phyloP scores from a whole-genome alignment of 2,797 vertebrate species.

The Enteromius trimaculatus region DNA sequence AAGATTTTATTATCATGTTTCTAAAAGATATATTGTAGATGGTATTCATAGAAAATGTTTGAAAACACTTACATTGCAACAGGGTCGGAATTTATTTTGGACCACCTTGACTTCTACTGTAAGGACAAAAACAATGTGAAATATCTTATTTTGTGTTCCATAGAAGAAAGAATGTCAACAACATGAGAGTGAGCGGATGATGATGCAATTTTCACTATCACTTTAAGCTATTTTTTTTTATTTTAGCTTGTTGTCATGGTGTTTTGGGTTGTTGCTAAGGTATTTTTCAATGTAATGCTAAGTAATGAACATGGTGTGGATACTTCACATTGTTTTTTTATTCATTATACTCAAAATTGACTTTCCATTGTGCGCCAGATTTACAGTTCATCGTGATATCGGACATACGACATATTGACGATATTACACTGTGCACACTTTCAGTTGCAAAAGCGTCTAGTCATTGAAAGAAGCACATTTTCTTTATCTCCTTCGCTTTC shows the following conservation, averaged over 20 bases:
- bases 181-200: not conserved
- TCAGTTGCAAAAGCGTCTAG: conserved; percentile 17
- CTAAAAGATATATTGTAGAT: not conserved
- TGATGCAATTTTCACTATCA: not conserved
- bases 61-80: not conserved
- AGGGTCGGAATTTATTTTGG: not conserved
- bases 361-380: not conserved
- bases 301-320: no score
- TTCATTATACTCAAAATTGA: not conserved
- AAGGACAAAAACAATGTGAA: not conserved
- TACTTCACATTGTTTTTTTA: not conserved
- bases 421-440: not conserved
- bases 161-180: not conserved
- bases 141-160: not conserved
- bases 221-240: not conserved
- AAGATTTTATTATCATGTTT: not conserved
- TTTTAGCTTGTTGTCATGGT: not conserved
- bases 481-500: conserved; percentile 38
- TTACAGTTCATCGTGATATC: not conserved
- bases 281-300: not conserved
- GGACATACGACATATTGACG: not conserved
- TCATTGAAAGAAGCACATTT: conserved; percentile 37
- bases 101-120: not conserved
- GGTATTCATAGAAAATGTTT: not conserved
- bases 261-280: not conserved